These are phyloP conservation scores for Poeciliopsis retropinna DNA, from an alignment of 2,113 vertebrate species.

Conservation along the genomic window DNA sequence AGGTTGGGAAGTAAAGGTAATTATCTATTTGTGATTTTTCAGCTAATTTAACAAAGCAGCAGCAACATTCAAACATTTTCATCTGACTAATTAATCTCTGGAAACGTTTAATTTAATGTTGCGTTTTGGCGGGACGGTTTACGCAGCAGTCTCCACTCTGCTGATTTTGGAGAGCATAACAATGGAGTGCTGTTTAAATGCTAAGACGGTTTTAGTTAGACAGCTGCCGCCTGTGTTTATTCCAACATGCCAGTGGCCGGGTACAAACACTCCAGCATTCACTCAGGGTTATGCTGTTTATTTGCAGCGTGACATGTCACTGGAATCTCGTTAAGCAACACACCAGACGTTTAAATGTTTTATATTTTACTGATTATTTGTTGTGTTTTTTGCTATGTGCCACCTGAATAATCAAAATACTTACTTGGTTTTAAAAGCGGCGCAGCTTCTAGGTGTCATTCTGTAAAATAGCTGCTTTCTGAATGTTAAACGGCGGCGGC, in stretches of 20 bases:
- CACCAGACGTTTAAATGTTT: not conserved
- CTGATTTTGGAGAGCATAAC: constrained; percentile 59
- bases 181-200: constrained; percentile 66
- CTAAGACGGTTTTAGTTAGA: constrained; percentile 50
- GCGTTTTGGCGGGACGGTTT: constrained; percentile 22
- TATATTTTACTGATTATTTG: not conserved
- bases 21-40: constrained; percentile 4
- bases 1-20: constrained; percentile 57
- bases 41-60: constrained; percentile 9
- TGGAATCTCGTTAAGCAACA: not conserved
- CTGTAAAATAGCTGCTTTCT: constrained; percentile 56
- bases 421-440: not conserved
- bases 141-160: constrained; percentile 40
- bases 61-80: not conserved
- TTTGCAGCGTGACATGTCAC: constrained; percentile 56
- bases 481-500: constrained; percentile 65
- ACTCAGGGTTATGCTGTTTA: constrained; percentile 41
- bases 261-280: constrained; percentile 60
- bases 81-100: constrained; percentile 8
- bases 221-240: constrained; percentile 71
- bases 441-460: not conserved
- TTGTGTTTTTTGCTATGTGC: not conserved
- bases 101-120: constrained; percentile 12
- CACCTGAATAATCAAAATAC: not conserved
- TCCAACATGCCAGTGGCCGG: constrained; percentile 57